phyloP scores from a whole-genome alignment of 2,797 vertebrate genomes.

The Nannoperca obscura region DNA sequence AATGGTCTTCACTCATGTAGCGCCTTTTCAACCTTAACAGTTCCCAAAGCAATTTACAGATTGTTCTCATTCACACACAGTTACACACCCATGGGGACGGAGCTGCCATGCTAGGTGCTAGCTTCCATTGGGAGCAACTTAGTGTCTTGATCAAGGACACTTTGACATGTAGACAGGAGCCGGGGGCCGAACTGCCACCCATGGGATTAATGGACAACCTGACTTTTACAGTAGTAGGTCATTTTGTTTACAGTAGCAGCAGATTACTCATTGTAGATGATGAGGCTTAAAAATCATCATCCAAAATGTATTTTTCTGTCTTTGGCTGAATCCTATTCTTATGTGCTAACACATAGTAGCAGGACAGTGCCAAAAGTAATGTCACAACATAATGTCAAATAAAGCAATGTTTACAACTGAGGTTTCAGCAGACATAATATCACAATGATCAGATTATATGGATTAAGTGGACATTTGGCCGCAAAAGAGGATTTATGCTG shows the following conservation, averaged over 20 bases:
- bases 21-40: no score
- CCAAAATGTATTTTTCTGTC: not conserved
- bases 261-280: not conserved
- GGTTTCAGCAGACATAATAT: constrained; percentile 20
- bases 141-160: no score
- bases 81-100: no score
- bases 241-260: not conserved
- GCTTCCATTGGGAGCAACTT: no score
- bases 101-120: no score
- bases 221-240: not conserved
- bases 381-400: constrained; percentile 11
- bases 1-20: no score
- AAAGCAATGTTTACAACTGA: constrained; percentile 37
- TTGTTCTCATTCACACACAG: no score
- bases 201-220: no score
- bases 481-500: constrained; percentile 36
- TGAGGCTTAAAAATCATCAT: not conserved
- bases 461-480: constrained; percentile 65
- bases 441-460: constrained; percentile 54
- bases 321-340: constrained; percentile 1
- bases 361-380: not conserved
- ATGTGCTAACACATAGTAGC: not conserved
- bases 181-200: no score
- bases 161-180: no score
- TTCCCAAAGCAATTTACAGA: no score